These are phyloP conservation scores for Cossypha polioptera DNA, from an alignment of 2,797 vertebrate genomes.

Conservation along the genomic window DNA sequence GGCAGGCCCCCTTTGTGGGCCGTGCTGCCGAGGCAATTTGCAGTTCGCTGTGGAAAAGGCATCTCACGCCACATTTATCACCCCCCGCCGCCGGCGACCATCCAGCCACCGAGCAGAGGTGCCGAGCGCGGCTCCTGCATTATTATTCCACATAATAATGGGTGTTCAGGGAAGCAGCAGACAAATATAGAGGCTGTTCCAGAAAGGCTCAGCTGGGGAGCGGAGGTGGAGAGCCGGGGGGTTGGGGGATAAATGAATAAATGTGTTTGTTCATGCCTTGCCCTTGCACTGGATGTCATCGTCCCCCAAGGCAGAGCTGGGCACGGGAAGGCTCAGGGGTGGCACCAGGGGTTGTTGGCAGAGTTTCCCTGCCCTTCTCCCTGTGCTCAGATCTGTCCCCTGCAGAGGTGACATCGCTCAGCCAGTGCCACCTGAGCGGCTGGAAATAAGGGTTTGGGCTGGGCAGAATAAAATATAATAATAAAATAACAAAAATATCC, in stretches of 20 bases:
- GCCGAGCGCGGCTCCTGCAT: conserved; percentile 65
- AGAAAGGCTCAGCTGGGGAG: conserved; percentile 56
- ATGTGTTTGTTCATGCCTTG: neutral
- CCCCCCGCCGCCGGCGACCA: conserved; percentile 72
- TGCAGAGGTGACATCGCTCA: neutral
- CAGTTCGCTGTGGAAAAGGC: conserved; percentile 75
- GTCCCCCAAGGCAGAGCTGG: neutral
- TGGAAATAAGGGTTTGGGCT: neutral
- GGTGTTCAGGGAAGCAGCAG: conserved; percentile 73
- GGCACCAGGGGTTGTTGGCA: accelerated
- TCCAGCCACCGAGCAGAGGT: conserved; percentile 72
- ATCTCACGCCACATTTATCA: conserved; percentile 78
- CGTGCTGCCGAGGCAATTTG: conserved; percentile 77
- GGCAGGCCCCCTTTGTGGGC: conserved; percentile 75
- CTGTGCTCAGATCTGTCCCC: accelerated
- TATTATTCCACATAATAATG: conserved; percentile 66
- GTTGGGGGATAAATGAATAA: neutral
- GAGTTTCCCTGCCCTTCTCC: no score
- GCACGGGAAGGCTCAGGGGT: accelerated
- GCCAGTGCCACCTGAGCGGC: accelerated
- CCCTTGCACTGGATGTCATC: neutral
- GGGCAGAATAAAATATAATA: accelerated
- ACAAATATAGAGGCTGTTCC: conserved; percentile 42
- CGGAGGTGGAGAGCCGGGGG: conserved; percentile 38
- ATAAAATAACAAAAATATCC: neutral